Base-by-base conservation (phyloP, 2,113 vertebrate species). In the Podarcis cretensis region DNA sequence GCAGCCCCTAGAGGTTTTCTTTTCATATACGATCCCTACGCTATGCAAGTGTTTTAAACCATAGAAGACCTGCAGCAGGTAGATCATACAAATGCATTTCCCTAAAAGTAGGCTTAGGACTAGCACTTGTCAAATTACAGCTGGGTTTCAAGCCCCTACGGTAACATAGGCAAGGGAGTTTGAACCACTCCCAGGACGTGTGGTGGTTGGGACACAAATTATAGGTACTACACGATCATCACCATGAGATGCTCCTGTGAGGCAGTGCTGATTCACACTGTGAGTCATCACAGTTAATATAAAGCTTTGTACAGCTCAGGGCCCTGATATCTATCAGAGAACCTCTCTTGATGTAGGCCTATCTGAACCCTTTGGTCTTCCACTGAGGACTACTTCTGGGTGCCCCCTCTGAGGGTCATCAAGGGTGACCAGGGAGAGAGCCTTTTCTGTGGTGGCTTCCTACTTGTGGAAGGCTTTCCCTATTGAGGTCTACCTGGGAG, bases 81-180 rank as follows among this genome's bases (percentile, higher is more conserved):
- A 90, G 69, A n/a, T 4, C 13, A 63, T 73, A 35, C 77, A 40
- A 86, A 6, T 88, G 57, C 48, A 25, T 81, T 90, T 93, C 68
- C 40, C 2, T 74, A 71, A 84, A 89, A 63, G 16, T 2, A 0
- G 76, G 32, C 7, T 37, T 63, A 14, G 14, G 7, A 25, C 13
- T 27, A 63, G 78, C 3, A 14, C 7, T 81, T 57, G 8, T 5
- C 5, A 69, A 35, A 80, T 81, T 80, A 68, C 35, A 57, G 43
- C 18, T 63, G 35, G 54, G 7, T 23, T 71, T 71, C 23, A 57
- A 81, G 66, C 25, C 27, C 73, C 16, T 37, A 3, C 32, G 5
- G 30, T 35, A 12, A 16, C 14, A 20, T 9, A 32, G 16, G 16
- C 57, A n/a, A 16, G 27, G 30, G 54, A 14, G 8, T 8, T 30